A percentile compares a stretch with the other conserved stretches of the same genome.
Evolutionary conservation across 2,113 vertebrate genomes (phyloP).

Genomic region (Pao palembangensis): DNA sequence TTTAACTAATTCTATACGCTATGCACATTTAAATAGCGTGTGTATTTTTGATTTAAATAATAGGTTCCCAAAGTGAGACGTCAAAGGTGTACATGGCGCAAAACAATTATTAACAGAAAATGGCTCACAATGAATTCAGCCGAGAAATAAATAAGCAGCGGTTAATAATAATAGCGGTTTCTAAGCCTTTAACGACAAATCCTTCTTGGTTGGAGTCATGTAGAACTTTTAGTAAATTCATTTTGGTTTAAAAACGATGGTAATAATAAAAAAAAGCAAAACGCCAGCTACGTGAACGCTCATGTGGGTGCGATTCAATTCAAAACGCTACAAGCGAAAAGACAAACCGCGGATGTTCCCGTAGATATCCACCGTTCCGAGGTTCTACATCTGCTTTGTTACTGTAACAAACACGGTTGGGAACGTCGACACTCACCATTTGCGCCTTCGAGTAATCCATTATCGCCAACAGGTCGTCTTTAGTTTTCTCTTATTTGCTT

Average conservation of each 20-base stretch:
- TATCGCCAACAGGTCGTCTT: conserved; percentile 58
- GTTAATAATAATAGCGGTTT: not conserved
- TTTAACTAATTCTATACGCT: too few relatives aligned
- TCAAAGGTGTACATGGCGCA: not conserved
- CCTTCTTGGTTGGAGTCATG: too few relatives aligned
- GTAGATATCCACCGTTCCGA: not conserved
- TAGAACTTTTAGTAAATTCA: too few relatives aligned
- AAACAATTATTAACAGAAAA: conserved; percentile 7
- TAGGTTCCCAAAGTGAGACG: not conserved
- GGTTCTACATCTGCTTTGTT: conserved; percentile 51
- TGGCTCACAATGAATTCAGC: not conserved
- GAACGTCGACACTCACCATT: conserved; percentile 75
- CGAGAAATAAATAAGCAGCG: not conserved
- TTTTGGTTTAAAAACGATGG: too few relatives aligned
- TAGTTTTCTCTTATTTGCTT: conserved; percentile 40
- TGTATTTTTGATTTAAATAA: not conserved
- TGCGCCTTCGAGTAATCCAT: conserved; percentile 79
- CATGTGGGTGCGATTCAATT: not conserved
- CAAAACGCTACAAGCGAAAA: not conserved
- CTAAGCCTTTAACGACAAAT: not conserved
- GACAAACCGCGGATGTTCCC: not conserved
- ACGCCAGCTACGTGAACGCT: not conserved
- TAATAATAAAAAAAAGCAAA: too few relatives aligned
- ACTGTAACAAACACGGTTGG: conserved; percentile 62
- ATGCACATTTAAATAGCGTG: too few relatives aligned